These are phyloP conservation scores for Parus major DNA, from an alignment of 2,113 vertebrate genomes.

Conservation along the genomic window DNA sequence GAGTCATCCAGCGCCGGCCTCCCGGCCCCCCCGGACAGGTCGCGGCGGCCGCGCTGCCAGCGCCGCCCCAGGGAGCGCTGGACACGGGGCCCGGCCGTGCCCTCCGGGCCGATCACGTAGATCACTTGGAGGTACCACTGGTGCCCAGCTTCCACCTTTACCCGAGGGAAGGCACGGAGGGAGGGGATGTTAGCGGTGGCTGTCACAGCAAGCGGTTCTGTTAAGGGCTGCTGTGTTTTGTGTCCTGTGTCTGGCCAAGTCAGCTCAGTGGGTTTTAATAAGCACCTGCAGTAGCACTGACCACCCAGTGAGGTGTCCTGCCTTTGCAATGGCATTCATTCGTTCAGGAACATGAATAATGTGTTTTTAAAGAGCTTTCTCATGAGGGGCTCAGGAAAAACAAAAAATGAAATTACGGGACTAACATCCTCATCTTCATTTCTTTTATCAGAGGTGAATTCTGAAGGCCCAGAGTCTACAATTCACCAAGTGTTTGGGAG, in stretches of 20 bases:
- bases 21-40: slow-evolving; percentile 77
- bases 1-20: slow-evolving; percentile 83
- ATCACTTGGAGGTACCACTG: slow-evolving; percentile 99
- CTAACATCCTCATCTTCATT: background rate
- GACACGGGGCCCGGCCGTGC: slow-evolving; percentile 80
- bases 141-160: slow-evolving; percentile 96
- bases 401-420: background rate
- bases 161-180: background rate
- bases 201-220: background rate
- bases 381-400: background rate
- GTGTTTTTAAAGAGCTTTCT: background rate
- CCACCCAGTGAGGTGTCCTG: background rate
- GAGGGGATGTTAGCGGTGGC: rapidly evolving
- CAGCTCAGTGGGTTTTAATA: background rate
- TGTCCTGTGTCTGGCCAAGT: background rate
- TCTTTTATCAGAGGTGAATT: background rate
- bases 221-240: background rate
- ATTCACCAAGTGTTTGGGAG: background rate
- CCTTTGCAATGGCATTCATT: background rate
- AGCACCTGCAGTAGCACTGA: background rate
- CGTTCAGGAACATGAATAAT: background rate
- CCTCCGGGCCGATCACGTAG: slow-evolving; percentile 91
- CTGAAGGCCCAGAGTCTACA: background rate
- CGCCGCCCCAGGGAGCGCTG: slow-evolving; percentile 82
- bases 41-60: slow-evolving; percentile 78